phyloP scores from a whole-genome alignment of 2,113 vertebrate genomes.

The Sphyrna mokarran region DNA sequence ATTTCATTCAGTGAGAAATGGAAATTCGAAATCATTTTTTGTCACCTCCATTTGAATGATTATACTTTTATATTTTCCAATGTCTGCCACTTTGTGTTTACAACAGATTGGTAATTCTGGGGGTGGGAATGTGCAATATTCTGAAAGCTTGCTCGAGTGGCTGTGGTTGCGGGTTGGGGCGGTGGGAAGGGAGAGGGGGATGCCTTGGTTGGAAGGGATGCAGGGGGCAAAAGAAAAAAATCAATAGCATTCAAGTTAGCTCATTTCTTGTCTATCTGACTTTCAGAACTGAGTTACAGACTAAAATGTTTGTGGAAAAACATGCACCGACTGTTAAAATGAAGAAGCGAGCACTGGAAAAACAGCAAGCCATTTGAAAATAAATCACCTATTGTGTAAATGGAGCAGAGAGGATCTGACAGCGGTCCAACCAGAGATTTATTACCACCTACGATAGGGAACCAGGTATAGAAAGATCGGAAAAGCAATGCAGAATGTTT shows the following conservation, averaged over 20 bases:
- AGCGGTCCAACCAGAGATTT: not conserved
- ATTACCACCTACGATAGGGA: not conserved
- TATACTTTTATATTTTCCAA: conserved; percentile 18
- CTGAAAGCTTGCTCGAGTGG: not conserved
- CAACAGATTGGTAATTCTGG: not conserved
- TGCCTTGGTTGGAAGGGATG: not conserved
- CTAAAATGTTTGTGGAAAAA: not conserved
- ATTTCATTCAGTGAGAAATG: not conserved
- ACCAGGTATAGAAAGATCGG: not conserved
- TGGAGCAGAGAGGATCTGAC: not conserved
- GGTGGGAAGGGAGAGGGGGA: no score
- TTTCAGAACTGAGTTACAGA: not conserved
- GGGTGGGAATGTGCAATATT: not conserved
- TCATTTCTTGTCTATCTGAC: not conserved
- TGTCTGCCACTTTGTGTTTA: no score
- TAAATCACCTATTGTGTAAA: not conserved
- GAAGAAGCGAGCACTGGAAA: not conserved
- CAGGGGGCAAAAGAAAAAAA: not conserved
- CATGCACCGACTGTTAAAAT: not conserved
- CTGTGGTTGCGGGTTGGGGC: no score
- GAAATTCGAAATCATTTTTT: not conserved
- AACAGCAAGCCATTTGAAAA: not conserved
- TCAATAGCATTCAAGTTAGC: not conserved
- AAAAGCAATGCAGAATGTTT: not conserved
- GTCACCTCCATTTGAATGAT: not conserved